A percentile compares a stretch with the other conserved stretches of the same genome.
phyloP scores from a whole-genome alignment of 2,113 vertebrate species.

The Bubalus kerabau region DNA sequence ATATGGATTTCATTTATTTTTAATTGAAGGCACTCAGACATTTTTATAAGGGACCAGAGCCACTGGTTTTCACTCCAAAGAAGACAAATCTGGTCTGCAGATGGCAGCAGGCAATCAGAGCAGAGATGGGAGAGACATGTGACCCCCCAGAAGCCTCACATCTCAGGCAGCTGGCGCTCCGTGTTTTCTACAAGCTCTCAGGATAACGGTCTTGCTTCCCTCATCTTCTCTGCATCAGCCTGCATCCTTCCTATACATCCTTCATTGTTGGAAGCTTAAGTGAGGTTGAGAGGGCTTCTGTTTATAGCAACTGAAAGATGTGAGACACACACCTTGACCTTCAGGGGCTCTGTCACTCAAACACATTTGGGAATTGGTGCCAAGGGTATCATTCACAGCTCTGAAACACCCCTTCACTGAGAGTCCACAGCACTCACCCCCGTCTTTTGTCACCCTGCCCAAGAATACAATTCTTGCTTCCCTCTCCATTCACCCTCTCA shows the following conservation, averaged over 20 bases:
- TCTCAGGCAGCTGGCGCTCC: fast-evolving
- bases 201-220: background rate
- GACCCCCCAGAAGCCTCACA: fast-evolving
- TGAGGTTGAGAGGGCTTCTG: background rate
- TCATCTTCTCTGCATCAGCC: fast-evolving
- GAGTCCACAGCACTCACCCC: background rate
- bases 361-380: fast-evolving
- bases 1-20: background rate
- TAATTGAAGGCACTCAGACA: background rate
- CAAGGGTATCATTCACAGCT: no score
- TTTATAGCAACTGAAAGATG: background rate
- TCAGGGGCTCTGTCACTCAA: background rate
- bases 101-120: background rate
- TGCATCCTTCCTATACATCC: fast-evolving
- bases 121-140: fast-evolving
- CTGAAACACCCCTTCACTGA: fast-evolving
- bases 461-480: fast-evolving
- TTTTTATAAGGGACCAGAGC: background rate
- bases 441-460: no score
- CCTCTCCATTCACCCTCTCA: fast-evolving
- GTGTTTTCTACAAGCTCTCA: fast-evolving
- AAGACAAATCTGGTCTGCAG: background rate
- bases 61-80: background rate
- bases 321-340: background rate
- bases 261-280: background rate